Conservation (phyloP, 53 echinoderm and acorn worm species). For the Luidia sarsii region DNA sequence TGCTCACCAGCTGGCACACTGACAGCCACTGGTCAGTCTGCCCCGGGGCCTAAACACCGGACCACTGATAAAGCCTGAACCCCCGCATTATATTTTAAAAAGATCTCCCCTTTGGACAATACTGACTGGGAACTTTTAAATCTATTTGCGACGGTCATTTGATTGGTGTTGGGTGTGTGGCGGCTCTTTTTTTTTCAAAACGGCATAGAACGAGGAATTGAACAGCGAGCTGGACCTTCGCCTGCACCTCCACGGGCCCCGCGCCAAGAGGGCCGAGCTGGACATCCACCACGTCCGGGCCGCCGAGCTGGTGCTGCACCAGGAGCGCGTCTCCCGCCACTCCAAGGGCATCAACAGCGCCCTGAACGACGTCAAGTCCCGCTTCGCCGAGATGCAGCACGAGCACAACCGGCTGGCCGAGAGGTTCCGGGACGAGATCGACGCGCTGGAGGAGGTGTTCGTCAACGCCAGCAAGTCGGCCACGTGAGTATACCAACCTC, state of each 20-base stretch:
- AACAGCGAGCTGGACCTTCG: conserved; percentile 95
- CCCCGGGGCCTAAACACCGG: too few species aligned
- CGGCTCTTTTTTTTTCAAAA: background rate
- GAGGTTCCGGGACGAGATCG: conserved; percentile 84
- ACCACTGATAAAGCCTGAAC: too few species aligned
- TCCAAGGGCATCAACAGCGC: conserved; percentile 90
- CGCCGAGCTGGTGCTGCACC: conserved; percentile 91
- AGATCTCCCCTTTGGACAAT: too few species aligned
- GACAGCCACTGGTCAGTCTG: too few species aligned
- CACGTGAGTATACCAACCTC: conserved; percentile 75
- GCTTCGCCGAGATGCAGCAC: conserved; percentile 86
- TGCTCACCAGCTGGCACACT: too few species aligned
- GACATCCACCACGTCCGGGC: conserved; percentile 97
- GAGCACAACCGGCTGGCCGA: conserved; percentile 90
- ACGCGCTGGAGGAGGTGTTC: conserved; percentile 87
- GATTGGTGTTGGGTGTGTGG: too few species aligned
- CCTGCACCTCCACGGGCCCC: conserved; percentile 85
- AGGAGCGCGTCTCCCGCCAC: conserved; percentile 85
- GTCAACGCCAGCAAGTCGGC: conserved; percentile 76
- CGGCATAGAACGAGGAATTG: conserved; percentile 75
- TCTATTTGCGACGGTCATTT: background rate
- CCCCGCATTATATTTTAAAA: too few species aligned
- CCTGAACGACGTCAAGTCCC: conserved; percentile 81
- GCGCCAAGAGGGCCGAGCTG: conserved; percentile 84
- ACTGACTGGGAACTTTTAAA: too few species aligned